Conservation (phyloP, 1,140 invertebrate species). For the Lordiphosa mommai region DNA sequence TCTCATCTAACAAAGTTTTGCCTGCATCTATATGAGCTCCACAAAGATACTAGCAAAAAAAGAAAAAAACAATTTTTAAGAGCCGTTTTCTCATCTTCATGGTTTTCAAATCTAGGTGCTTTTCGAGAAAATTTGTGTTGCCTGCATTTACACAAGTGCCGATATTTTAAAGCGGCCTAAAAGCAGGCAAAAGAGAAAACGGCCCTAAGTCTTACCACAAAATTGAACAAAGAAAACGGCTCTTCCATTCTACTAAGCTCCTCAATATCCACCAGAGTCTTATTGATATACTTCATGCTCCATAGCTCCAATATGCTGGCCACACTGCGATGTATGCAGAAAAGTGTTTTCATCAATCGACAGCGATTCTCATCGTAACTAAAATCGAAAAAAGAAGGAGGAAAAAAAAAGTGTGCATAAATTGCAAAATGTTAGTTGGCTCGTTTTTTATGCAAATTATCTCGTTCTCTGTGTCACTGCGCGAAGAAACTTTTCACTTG, state of each 20-base stretch:
- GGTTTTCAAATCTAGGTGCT: no score
- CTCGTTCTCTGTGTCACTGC: constrained; percentile 16
- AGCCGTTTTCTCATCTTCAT: constrained; percentile 22
- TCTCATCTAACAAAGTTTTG: constrained; percentile 81
- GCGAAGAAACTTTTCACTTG: constrained; percentile 60
- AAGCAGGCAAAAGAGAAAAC: no score
- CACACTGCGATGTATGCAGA: constrained; percentile 91
- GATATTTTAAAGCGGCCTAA: no score
- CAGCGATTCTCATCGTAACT: constrained; percentile 80
- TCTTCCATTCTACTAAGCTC: constrained; percentile 81
- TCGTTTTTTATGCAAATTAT: constrained; percentile 63
- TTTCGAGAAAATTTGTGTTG: no score
- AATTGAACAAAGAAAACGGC: constrained; percentile 84
- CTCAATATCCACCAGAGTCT: constrained; percentile 80
- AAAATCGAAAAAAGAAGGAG: constrained; percentile 9
- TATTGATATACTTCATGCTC: constrained; percentile 81
- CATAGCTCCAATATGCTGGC: constrained; percentile 90
- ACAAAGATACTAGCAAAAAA: constrained; percentile 78
- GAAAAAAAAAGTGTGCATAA: neutral
- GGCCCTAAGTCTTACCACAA: constrained; percentile 81
- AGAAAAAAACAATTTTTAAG: neutral
- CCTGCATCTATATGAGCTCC: constrained; percentile 82
- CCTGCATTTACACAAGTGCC: no score
- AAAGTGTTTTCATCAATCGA: constrained; percentile 84
- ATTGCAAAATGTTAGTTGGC: constrained; percentile 11